Percentiles rank a stretch among this genome's conserved stretches.
These are phyloP conservation scores for Spea multiplicata DNA, from an alignment of 2,113 vertebrate species.

Conservation along the genomic window DNA sequence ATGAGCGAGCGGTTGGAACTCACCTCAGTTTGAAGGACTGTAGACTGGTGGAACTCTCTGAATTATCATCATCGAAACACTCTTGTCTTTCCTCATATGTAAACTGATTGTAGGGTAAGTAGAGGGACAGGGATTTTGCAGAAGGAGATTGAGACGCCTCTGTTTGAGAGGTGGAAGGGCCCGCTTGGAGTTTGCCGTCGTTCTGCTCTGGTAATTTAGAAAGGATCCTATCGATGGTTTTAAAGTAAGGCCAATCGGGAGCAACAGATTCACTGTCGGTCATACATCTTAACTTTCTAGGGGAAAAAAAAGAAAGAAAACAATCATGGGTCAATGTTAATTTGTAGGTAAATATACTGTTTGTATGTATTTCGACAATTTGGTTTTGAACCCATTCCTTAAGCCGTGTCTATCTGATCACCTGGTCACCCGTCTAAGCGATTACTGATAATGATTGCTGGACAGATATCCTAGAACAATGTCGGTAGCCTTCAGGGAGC, in stretches of 20 bases:
- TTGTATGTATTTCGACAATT: too few relatives aligned
- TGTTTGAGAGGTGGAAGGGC: constrained; percentile 81
- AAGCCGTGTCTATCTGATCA: too few relatives aligned
- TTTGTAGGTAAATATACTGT: too few relatives aligned
- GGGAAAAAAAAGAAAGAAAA: constrained; percentile 46
- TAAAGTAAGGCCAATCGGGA: constrained; percentile 94
- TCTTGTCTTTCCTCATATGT: constrained; percentile 90
- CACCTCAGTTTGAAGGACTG: constrained; percentile 77
- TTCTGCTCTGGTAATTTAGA: constrained; percentile 83
- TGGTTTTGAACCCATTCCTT: too few relatives aligned
- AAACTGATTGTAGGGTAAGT: constrained; percentile 87
- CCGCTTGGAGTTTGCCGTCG: constrained; percentile 74
- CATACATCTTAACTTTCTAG: constrained; percentile 89
- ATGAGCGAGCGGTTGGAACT: constrained; percentile 16
- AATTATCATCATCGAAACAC: constrained; percentile 76
- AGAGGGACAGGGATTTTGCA: constrained; percentile 78
- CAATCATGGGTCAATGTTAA: neutral
- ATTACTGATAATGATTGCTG: too few relatives aligned
- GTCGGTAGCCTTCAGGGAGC: too few relatives aligned
- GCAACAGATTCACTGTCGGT: constrained; percentile 70
- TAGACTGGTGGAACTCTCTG: constrained; percentile 70
- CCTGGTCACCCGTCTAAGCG: too few relatives aligned
- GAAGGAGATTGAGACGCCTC: constrained; percentile 77
- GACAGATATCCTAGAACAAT: too few relatives aligned
- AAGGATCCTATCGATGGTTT: constrained; percentile 91